phyloP scores from a whole-genome alignment of 1,140 invertebrate species.

The Cydia fagiglandana region DNA sequence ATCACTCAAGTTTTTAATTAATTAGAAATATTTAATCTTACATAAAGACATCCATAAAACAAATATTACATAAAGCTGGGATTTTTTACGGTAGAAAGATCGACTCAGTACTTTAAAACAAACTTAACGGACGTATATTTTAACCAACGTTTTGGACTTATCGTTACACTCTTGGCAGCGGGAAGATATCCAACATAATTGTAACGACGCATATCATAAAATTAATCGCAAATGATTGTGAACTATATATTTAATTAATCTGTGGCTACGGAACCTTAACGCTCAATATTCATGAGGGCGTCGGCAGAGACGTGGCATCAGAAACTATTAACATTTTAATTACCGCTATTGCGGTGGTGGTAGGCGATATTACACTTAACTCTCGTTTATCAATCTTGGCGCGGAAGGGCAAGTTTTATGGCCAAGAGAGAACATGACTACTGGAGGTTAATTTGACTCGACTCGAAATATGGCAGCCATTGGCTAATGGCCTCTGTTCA shows the following conservation, averaged over 20 bases:
- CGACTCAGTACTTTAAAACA: too few species aligned
- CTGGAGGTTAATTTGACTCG: neutral
- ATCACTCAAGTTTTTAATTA: too few species aligned
- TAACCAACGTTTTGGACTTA: too few species aligned
- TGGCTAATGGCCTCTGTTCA: neutral
- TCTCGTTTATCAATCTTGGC: constrained; percentile 18
- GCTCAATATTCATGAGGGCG: constrained; percentile 40
- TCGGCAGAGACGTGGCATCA: constrained; percentile 32
- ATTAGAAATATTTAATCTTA: too few species aligned
- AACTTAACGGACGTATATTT: too few species aligned
- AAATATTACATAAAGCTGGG: too few species aligned
- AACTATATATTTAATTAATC: neutral
- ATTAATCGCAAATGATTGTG: neutral
- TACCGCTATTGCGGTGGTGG: constrained; percentile 35
- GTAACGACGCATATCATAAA: neutral
- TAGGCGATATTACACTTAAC: constrained; percentile 15
- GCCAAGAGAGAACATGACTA: neutral
- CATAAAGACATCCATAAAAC: too few species aligned
- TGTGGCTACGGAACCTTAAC: constrained; percentile 14
- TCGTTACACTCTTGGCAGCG: too few species aligned
- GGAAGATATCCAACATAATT: neutral
- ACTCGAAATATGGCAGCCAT: neutral
- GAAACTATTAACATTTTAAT: constrained; percentile 45
- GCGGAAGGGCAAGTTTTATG: constrained; percentile 13
- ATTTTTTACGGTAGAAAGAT: too few species aligned